phyloP scores from a whole-genome alignment of 53 echinoderm and acorn worm species.

The Astropecten irregularis region DNA sequence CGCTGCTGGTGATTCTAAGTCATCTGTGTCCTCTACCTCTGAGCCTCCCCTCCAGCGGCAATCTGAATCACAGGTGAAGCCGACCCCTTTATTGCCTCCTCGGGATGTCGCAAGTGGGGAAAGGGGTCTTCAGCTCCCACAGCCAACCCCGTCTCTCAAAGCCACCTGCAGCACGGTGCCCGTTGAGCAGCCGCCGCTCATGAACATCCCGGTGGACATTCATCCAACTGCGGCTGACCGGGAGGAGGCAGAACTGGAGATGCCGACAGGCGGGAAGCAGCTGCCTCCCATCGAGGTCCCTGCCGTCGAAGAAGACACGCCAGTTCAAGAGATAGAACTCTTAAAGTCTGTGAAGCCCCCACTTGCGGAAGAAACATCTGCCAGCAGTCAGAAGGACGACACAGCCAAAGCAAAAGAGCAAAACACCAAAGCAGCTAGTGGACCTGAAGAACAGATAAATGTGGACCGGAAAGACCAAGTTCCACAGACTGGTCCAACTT shows the following conservation, averaged over 20 bases:
- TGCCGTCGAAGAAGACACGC: not conserved
- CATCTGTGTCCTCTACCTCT: not conserved
- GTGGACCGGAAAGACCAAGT: not conserved
- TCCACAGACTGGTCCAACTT: not conserved
- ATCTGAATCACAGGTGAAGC: not conserved
- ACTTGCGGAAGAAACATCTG: not conserved
- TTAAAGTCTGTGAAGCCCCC: not conserved
- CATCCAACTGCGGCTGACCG: not conserved
- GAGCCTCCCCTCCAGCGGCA: not conserved
- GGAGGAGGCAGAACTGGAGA: not conserved
- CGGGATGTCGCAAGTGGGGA: not conserved
- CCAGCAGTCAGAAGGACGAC: not conserved
- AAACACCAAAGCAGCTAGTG: not conserved
- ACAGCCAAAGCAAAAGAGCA: not conserved
- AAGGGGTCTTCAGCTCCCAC: not conserved
- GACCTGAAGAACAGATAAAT: not conserved
- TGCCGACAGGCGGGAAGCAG: not conserved
- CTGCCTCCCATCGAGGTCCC: not conserved
- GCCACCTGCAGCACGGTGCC: slow-evolving; percentile 27
- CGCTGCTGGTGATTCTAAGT: not conserved
- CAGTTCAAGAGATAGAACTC: not conserved
- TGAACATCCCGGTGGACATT: not conserved
- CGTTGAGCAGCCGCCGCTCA: not conserved
- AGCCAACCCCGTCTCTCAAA: not conserved
- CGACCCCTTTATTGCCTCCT: not conserved